Conservation (phyloP, 1,140 invertebrate genomes). For the Drosophila leontia region DNA sequence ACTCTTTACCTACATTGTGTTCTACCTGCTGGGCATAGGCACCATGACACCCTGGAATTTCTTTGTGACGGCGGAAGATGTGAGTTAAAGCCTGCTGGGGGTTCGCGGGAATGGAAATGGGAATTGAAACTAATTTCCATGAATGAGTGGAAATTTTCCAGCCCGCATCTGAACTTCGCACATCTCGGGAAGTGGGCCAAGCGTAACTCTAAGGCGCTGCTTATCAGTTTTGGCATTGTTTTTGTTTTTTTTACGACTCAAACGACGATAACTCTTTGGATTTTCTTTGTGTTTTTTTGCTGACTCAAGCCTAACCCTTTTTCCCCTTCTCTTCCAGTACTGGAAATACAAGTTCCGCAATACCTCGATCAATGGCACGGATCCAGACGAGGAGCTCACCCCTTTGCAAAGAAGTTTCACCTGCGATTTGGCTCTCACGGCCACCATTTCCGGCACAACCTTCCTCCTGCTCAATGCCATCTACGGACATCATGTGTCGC, state of each 20-base stretch:
- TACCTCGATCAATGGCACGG: constrained; percentile 87
- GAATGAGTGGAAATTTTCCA: background rate
- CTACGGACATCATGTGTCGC: constrained; percentile 90
- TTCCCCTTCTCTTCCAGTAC: constrained; percentile 88
- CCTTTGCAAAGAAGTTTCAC: constrained; percentile 94
- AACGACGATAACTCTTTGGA: constrained; percentile 42
- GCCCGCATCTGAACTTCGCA: constrained; percentile 45
- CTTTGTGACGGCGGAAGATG: constrained; percentile 97
- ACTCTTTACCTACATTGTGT: constrained; percentile 91
- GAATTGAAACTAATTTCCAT: background rate
- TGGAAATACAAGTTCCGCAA: constrained; percentile 98
- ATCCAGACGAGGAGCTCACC: constrained; percentile 85
- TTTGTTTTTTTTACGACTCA: constrained; percentile 31
- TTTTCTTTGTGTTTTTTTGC: constrained; percentile 64
- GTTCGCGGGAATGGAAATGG: background rate
- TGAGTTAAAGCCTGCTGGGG: constrained; percentile 86
- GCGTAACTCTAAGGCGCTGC: constrained; percentile 54
- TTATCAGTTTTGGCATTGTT: constrained; percentile 67
- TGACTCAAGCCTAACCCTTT: constrained; percentile 25
- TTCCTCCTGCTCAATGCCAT: constrained; percentile 94
- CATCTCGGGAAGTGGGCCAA: constrained; percentile 32
- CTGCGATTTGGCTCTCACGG: constrained; percentile 93
- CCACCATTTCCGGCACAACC: constrained; percentile 93
- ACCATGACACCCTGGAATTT: constrained; percentile 98
- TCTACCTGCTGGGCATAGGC: constrained; percentile 95